Conservation (phyloP, 1,140 invertebrate species). For the fruit fly (Drosophila melanogaster) region Release_6_plus_ISO1_MT NT_033777.3:23072501-23073000, state of each 20-base stretch:
- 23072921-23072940: constrained; percentile 42
- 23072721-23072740: constrained; percentile 86
- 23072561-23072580: constrained; percentile 45
- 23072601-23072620: not conserved
- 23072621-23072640: constrained; percentile 91
- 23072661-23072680: constrained; percentile 88
- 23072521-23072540: constrained; percentile 64
- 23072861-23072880: constrained; percentile 8
- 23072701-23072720: constrained; percentile 86
- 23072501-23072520: constrained; percentile 72
- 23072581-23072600: constrained; percentile 32
- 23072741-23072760: constrained; percentile 60
- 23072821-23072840: not conserved
- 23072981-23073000: constrained; percentile 2
- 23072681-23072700: constrained; percentile 88
- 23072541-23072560: constrained; percentile 69
- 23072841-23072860: constrained; percentile 17
- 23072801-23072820: constrained; percentile 10
- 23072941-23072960: constrained; percentile 62
- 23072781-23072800: not conserved
- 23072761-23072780: constrained; percentile 8
- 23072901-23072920: not conserved
- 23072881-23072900: not conserved
- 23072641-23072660: constrained; percentile 91
- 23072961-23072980: constrained; percentile 58